Evolutionary conservation across 2,888 invertebrate genomes (phyloP), one percentile per base, ranked within the genome.

Genomic region (Heterodera filipjevi): DNA sequence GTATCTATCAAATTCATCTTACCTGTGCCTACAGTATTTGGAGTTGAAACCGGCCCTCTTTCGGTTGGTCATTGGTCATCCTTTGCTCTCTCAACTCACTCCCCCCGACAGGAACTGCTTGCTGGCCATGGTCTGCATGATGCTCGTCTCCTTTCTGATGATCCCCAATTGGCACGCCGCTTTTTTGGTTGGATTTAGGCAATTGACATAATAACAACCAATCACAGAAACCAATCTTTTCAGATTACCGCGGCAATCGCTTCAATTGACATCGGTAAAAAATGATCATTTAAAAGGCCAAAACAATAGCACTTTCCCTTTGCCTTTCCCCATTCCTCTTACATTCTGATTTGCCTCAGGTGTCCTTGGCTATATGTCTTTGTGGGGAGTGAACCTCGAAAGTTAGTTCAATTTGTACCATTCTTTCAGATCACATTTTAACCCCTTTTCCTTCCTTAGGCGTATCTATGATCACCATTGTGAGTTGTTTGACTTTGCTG

Each of bases 141-240:
- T 95, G 93, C 91, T 94, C 77, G 94, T 95, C 66, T 94, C 95
- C 0, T 94, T 96, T 87, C 92, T 96, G 82, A 95, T 96, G 90
- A 96, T 96, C 75, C 96, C 96, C 0, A 95, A 95, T 89, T 92
- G 94, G 22, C 91, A 95, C 27, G 95, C 95, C 90, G 94, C 95
- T 0, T 90, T 96, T 12, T 95, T 95, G 59, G 59, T 59, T 59
- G n/a, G 59, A 44, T 44, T 49, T 49, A 16, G 16, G 19, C 12
- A 19, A 49, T 44, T 44, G 5, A 10, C 5, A 5, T 44, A 12
- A 44, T 44, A 44, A 44, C 44, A 44, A 44, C 5, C 19, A 49
- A 49, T 19, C 59, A 53, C 53, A 22, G 19, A 10, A 59, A 10
- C n/a, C 22, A 19, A 53, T 59, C 22, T 53, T 10, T 59, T 59